A percentile compares a stretch with the other conserved stretches of the same genome.
Conservation (phyloP, 2,113 vertebrate genomes). For the Hippocampus barbouri region DNA sequence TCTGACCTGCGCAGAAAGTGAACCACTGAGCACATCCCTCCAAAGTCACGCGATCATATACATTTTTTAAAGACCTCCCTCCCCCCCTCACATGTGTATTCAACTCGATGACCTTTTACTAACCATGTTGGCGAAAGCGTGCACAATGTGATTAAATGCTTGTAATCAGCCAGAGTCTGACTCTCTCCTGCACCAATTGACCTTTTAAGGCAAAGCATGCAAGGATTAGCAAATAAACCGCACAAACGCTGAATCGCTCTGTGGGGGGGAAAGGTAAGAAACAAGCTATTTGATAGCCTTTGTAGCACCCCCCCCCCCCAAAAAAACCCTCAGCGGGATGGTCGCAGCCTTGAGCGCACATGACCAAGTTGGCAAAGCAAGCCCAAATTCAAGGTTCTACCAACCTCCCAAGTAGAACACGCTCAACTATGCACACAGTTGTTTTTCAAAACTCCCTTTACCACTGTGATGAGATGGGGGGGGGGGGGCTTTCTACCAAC, state of each 20-base stretch:
- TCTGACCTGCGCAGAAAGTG: constrained; percentile 75
- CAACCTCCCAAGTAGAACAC: not conserved
- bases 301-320: not conserved
- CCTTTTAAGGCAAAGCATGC: not conserved
- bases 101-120: too few relatives aligned
- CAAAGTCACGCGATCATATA: not conserved
- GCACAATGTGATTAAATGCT: too few relatives aligned
- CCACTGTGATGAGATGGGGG: not conserved
- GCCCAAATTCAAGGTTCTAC: not conserved
- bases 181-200: constrained; percentile 5
- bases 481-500: not conserved
- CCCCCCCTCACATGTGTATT: too few relatives aligned
- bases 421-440: not conserved
- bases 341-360: constrained; percentile 3
- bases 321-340: not conserved
- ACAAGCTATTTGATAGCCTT: constrained; percentile 14
- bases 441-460: not conserved
- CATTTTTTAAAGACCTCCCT: not conserved
- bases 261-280: not conserved
- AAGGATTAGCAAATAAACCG: not conserved
- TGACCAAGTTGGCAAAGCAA: not conserved
- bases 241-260: not conserved
- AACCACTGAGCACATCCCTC: not conserved
- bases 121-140: too few relatives aligned
- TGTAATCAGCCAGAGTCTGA: not conserved